Evolutionary conservation across 2,797 vertebrate species (phyloP).

Genomic region (Potorous gilbertii): DNA sequence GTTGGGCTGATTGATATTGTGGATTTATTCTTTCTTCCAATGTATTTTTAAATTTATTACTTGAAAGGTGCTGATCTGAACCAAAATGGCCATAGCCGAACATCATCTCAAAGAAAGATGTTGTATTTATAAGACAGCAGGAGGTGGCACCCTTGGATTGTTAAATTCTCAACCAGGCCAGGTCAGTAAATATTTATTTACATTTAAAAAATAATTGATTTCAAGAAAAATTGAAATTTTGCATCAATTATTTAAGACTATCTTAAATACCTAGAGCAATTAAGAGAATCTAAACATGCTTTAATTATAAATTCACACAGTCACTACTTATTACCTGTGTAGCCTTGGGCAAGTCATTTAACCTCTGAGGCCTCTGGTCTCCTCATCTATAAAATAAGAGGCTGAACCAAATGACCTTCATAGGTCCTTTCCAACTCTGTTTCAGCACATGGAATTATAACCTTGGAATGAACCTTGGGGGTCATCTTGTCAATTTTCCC

Average conservation of each 20-base stretch:
- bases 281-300: neutral
- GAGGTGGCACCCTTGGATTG: slow-evolving; percentile 46
- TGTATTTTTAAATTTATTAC: slow-evolving; percentile 23
- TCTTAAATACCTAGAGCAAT: neutral
- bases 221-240: neutral
- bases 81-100: neutral
- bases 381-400: neutral
- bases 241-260: neutral
- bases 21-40: neutral
- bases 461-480: neutral
- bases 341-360: neutral
- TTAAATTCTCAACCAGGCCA: neutral
- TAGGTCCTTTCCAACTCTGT: neutral
- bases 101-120: neutral
- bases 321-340: neutral
- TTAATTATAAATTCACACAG: neutral
- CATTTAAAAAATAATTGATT: neutral
- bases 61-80: slow-evolving; percentile 19
- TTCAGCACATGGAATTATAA: neutral
- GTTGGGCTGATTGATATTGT: neutral
- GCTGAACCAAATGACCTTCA: neutral
- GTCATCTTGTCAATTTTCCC: neutral
- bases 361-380: neutral
- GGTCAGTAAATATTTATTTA: neutral
- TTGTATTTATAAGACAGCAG: slow-evolving; percentile 53